Evolutionary conservation across 2,797 vertebrate genomes (phyloP), one percentile per base, ranked within the genome.

Genomic region (Bradypus variegatus): DNA sequence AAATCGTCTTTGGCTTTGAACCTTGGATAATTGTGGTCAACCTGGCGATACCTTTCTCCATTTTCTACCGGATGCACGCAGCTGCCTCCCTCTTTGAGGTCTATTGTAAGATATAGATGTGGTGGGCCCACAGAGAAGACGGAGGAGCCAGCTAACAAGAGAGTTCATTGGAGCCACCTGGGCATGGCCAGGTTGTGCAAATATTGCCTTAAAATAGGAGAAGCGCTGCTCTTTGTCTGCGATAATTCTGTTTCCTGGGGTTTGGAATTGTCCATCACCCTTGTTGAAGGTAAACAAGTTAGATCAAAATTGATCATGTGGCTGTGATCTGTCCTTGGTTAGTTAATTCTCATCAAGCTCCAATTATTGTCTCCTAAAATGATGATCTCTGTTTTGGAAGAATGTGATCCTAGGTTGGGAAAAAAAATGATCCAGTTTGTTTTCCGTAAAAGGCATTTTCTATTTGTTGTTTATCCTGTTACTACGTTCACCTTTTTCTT

Each of bases 41-140:
- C 97, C 98, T 99, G 79, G 98, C 98, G 0, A 98, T 99, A 96
- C 99, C 99, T 65, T 98, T 99, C 95, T 99, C 98, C 95, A 98
- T 99, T 96, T 99, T 99, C 97, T 99, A 99, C 96, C 98, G 99
- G 75, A 99, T 99, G 98, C 99, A 99, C 86, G 98, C 99, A 53
- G 99, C 99, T 48, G 98, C 98, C 88, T 98, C 98, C 6, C 98
- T 99, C 92, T 99, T 99, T 76, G 99, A 99, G 96, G 98, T 99
- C 94, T 99, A 97, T 94, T 98, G 97, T 96, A 98, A 97, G 95
- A 96, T 96, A 38, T 98, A 97, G 96, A 77, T 86, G 90, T 81
- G 62, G 90, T 81, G 62, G 64, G 60, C 65, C 81, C 86, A 90
- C 94, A 60, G 70, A 92, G 94, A 80, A 90, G 89, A 58, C 81